Evolutionary conservation across 2,888 invertebrate species (phyloP), one percentile per base, ranked within the genome.

Genomic region (Lysandra coridon): DNA sequence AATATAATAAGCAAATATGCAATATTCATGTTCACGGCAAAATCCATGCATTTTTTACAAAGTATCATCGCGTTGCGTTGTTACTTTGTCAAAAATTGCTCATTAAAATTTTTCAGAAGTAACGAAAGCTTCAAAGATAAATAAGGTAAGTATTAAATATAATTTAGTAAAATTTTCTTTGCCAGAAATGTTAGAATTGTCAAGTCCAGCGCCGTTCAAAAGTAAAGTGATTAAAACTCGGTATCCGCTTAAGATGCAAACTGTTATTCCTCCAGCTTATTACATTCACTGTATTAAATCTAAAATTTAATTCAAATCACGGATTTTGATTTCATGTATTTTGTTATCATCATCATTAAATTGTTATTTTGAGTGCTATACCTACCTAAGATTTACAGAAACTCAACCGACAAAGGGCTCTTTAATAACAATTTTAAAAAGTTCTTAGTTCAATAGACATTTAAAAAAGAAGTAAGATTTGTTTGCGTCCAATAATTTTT

Each of bases 221-320:
- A 75, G 74, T 74, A 44, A 74, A 74, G 75, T 75, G 49, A 75
- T 75, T 75, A 75, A 75, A 75, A 75, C 75, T 75, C 44, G 49
- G 75, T 30, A 30, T 30, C 49, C 44, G 49, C 23, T 75, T 49
- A 30, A 75, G 49, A 75, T 75, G 75, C 75, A 75, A 75, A 75
- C 75, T 30, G 75, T 75, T 75, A 49, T 49, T 75, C 49, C 75
- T 75, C 10, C 44, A 69, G 33, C 69, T 69, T 69, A 69, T 69
- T 37, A 33, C 69, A 69, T 69, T 69, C 14, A 33, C 69, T 37
- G 33, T 33, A 33, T 69, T 37, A 33, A 69, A 33, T 69, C 14
- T 33, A 17, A 14, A 37, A 69, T 4, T 69, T 12, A 37, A 69
- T 37, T 69, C 69, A 37, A 69, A 69, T 64, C 10, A 12, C 10